Evolutionary conservation across 2,888 invertebrate species (phyloP), one percentile per base, ranked within the genome.

Genomic region (Temnothorax ravouxi): DNA sequence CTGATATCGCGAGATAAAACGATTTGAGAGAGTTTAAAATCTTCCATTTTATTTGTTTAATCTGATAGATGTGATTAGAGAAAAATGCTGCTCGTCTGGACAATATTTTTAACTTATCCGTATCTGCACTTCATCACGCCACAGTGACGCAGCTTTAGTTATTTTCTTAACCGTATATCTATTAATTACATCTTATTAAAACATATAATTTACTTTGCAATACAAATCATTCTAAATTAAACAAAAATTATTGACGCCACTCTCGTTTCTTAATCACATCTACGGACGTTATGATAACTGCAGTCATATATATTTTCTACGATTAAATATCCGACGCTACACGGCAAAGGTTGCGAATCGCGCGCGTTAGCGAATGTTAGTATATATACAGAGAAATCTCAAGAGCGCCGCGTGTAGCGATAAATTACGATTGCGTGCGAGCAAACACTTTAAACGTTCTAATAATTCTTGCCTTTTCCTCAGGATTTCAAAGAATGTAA

Each of bases 101-200:
- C 0, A 38, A 50, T 61, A 71, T 80, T 59, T 80, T 71, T 80
- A 34, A 34, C n/a, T 77, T 44, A 29, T 66, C 25, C 1, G 8
- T 29, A 52, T 66, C 41, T n/a, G 2, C n/a, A 3, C 15, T 56
- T 77, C 5, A 6, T 71, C 59, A 38, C 18, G 56, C 44, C 21
- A 52, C n/a, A 21, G 15, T 71, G 56, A 59, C 47, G 11, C 9
- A 38, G 2, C 5, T 47, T 47, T 47, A 59, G 3, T 47, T 71
- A 47, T 71, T 71, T 80, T 80, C 25, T 47, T 38, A 21, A 25
- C 8, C 11, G 5, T 76, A 41, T 67, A 41, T 67, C 38, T 18
- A 47, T 38, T 44, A 64, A 3, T n/a, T 34, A 64, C 3, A 38
- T 34, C 18, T 34, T 56, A 50, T 54, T 54, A 41, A 77, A 66